Evolutionary conservation across 2,888 invertebrate genomes (phyloP), one percentile per base, ranked within the genome.

Genomic region (Hipparchia sbordonii): DNA sequence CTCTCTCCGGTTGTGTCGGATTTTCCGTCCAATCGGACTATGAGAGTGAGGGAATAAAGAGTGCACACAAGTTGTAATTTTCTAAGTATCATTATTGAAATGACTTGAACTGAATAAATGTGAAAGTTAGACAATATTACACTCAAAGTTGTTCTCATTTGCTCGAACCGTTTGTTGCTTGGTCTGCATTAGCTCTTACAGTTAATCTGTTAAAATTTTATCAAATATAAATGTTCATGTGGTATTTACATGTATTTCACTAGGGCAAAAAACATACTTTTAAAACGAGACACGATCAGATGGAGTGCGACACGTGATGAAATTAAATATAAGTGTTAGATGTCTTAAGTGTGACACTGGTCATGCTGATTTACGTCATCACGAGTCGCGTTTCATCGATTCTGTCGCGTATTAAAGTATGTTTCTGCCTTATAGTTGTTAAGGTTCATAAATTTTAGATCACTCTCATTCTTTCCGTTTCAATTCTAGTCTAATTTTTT

Each of bases 401-500:
- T 45, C 61, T 12, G 46, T 13, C 4, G 46, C n/a, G 51, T 63
- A 6, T 23, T n/a, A 52, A 1, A 65, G 33, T 65, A 51, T 65
- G 65, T 12, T 23, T 23, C 63, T 23, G 13, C 10, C 13, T 69
- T 57, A 69, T 70, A 10, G n/a, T 48, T 70, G 59, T 54, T 70
- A 56, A 56, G 66, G 57, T 6, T 70, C 70, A 56, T 63, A 65
- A 80, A 81, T 81, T 79, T 79, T 80, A 78, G 77, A 80, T 78
- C 79, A 73, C 76, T 79, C 80, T 9, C 63, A 75, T 72, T 68
- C 33, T 65, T 57, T 65, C 57, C 77, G 80, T 74, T 72, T 87
- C 83, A 86, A 88, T 85, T 89, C 86, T 85, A 78, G 75, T 74
- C 74, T 82, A 84, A 81, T 84, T 83, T 85, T 85, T 82, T 81